phyloP scores from a whole-genome alignment of 53 echinoderm and acorn worm species.

The Echinometra lucunter region DNA sequence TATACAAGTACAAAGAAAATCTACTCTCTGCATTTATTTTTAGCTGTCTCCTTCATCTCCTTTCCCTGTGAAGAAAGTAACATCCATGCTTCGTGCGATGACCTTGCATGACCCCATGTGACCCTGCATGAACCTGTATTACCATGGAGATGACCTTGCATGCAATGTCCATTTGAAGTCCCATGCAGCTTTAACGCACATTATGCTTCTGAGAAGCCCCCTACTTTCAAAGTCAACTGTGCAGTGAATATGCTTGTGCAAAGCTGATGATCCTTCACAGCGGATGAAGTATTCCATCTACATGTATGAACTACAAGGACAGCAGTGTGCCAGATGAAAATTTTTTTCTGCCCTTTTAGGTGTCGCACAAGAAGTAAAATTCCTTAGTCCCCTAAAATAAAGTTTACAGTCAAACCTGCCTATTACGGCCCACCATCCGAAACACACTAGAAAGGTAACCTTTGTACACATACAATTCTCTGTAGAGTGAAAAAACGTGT shows the following conservation, averaged over 20 bases:
- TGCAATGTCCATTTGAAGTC: background rate
- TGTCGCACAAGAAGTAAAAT: too few relatives aligned
- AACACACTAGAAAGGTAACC: too few relatives aligned
- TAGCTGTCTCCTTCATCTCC: background rate
- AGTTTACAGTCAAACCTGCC: too few relatives aligned
- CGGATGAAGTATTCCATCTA: background rate
- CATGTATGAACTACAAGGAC: background rate
- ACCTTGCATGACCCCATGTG: background rate
- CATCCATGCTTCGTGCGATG: slow-evolving; percentile 15
- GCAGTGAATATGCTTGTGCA: background rate
- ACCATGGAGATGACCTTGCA: slow-evolving; percentile 35
- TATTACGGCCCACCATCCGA: too few relatives aligned
- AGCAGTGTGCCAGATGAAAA: background rate
- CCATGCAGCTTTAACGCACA: background rate
- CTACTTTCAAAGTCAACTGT: background rate
- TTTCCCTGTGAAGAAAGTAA: background rate
- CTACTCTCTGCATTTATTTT: background rate
- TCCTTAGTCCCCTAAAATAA: too few relatives aligned
- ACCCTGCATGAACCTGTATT: slow-evolving; percentile 22
- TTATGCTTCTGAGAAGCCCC: background rate
- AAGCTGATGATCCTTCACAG: background rate
- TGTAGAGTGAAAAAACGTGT: too few relatives aligned
- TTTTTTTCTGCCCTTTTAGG: background rate
- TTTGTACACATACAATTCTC: too few relatives aligned
- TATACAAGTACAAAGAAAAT: background rate